A percentile compares a stretch with the other conserved stretches of the same genome.
Evolutionary conservation across 2,797 vertebrate genomes (phyloP).

Genomic region (Gymnopithys bicolor): DNA sequence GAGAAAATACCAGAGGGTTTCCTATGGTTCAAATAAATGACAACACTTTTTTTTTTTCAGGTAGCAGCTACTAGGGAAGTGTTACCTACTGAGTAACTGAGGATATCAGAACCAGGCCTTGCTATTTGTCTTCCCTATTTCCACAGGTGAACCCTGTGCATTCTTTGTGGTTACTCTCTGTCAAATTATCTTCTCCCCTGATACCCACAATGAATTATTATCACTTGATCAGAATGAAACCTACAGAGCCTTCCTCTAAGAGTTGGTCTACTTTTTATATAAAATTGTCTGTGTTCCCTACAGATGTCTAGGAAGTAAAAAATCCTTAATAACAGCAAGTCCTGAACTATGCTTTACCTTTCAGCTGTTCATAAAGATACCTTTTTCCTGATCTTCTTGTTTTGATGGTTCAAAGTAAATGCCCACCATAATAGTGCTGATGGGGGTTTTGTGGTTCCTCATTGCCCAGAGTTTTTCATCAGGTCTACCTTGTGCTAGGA

Average conservation of each 20-base stretch:
- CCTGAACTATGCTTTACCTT: background rate
- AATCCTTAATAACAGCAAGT: background rate
- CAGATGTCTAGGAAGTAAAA: background rate
- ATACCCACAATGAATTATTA: background rate
- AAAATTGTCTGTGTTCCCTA: background rate
- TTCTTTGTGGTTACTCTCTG: background rate
- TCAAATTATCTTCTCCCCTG: background rate
- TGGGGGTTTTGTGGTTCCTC: background rate
- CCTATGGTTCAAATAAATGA: background rate
- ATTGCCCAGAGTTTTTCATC: background rate
- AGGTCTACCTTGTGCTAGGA: background rate
- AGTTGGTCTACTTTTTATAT: background rate
- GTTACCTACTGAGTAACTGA: background rate
- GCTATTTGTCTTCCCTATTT: background rate
- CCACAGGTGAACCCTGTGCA: background rate
- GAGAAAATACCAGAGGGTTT: background rate
- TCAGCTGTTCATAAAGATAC: background rate
- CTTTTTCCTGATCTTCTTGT: accelerated
- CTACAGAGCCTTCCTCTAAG: background rate
- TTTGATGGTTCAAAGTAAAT: background rate
- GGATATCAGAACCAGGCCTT: background rate
- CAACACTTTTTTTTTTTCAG: background rate
- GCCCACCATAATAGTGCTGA: accelerated
- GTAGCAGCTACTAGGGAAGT: background rate
- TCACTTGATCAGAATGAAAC: background rate